Evolutionary conservation across 1,140 invertebrate genomes (phyloP).

Genomic region (Bathynomus jamesi): DNA sequence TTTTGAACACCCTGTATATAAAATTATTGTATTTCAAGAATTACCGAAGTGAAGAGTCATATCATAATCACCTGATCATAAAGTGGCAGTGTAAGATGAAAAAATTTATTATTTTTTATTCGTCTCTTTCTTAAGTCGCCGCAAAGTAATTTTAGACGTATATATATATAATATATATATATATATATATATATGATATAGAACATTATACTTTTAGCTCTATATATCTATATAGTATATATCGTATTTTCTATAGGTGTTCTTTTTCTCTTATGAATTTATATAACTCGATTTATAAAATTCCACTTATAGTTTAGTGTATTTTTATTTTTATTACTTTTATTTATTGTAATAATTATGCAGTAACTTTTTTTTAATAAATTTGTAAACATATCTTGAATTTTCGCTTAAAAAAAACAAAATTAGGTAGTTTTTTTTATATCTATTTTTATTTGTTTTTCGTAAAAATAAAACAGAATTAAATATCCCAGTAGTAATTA

Average conservation of each 20-base stretch:
- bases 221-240: background rate
- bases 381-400: too few relatives aligned
- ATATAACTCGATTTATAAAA: too few relatives aligned
- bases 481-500: background rate
- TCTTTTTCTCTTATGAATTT: too few relatives aligned
- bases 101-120: background rate
- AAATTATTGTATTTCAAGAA: background rate
- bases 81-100: slow-evolving; percentile 27
- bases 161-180: background rate
- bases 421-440: too few relatives aligned
- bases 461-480: background rate
- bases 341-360: background rate
- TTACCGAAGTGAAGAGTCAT: slow-evolving; percentile 28
- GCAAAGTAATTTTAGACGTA: background rate
- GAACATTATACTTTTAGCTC: background rate
- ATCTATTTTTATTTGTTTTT: too few relatives aligned
- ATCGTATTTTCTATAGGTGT: background rate
- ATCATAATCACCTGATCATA: slow-evolving; percentile 42
- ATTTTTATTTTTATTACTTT: background rate
- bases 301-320: background rate
- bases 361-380: too few relatives aligned
- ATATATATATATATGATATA: slow-evolving; percentile 3
- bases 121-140: background rate
- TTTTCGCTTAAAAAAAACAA: too few relatives aligned
- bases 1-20: too few relatives aligned